These are phyloP conservation scores for Carpatolechia fugitivella DNA, from an alignment of 2,888 invertebrate species.

Conservation along the genomic window DNA sequence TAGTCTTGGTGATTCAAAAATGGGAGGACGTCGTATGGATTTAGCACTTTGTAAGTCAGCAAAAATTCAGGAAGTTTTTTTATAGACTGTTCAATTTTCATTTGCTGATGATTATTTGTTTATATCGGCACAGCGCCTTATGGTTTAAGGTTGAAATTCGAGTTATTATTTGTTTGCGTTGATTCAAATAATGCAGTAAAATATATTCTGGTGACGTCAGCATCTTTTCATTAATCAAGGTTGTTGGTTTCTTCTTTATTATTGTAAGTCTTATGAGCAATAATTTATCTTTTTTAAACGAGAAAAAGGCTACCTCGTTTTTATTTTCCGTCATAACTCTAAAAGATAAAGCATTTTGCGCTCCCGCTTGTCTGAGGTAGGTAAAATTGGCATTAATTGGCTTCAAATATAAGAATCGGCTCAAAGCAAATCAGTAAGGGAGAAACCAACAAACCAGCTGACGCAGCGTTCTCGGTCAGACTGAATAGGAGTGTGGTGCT, in stretches of 20 bases:
- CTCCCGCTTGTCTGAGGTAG: no score
- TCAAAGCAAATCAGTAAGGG: background rate
- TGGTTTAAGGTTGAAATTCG: conserved; percentile 46
- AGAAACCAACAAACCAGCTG: conserved; percentile 10
- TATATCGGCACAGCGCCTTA: conserved; percentile 73
- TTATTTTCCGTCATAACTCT: no score
- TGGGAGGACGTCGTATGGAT: conserved; percentile 87
- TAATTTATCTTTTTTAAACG: no score
- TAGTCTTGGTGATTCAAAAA: conserved; percentile 64
- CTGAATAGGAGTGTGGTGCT: background rate
- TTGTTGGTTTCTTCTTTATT: conserved; percentile 41
- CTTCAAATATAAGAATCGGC: background rate
- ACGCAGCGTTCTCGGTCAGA: background rate
- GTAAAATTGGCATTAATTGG: no score
- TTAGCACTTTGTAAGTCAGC: conserved; percentile 89
- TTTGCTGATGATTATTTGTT: conserved; percentile 74
- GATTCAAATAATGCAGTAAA: background rate
- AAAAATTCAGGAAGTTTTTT: conserved; percentile 30
- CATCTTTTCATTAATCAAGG: conserved; percentile 38
- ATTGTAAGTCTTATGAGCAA: no score
- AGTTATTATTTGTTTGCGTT: conserved; percentile 25
- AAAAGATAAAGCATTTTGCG: no score
- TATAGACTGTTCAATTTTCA: conserved; percentile 68
- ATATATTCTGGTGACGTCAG: conserved; percentile 37
- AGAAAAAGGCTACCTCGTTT: no score